Percentiles rank a stretch among this genome's conserved stretches.
These are phyloP conservation scores for Calliphora vicina DNA, from an alignment of 1,140 invertebrate species.

Conservation along the genomic window DNA sequence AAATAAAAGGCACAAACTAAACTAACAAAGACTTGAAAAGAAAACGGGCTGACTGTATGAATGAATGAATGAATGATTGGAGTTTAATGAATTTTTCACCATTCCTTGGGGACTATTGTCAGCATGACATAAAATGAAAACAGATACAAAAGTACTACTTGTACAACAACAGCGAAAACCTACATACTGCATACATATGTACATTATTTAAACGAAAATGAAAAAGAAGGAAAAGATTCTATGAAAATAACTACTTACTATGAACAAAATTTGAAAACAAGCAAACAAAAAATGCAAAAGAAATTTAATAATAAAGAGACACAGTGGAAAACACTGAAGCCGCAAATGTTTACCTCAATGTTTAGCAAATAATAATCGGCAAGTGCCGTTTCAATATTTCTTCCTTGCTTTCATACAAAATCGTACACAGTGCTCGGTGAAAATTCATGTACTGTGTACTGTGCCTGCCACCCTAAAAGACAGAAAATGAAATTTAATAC, in stretches of 20 bases:
- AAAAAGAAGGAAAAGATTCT: neutral
- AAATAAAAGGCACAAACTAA: neutral
- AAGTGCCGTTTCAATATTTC: slow-evolving; percentile 13
- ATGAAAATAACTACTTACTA: neutral
- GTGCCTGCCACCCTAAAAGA: no score
- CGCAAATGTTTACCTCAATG: slow-evolving; percentile 35
- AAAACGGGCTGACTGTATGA: neutral
- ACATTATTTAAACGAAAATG: no score
- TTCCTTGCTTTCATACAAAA: neutral
- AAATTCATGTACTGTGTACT: neutral
- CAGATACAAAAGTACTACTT: neutral
- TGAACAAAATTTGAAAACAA: neutral
- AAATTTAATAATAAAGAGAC: neutral
- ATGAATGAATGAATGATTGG: slow-evolving; percentile 26
- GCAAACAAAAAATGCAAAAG: neutral
- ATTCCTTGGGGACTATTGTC: slow-evolving; percentile 31
- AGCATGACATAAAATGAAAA: slow-evolving; percentile 27
- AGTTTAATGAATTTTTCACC: slow-evolving; percentile 31
- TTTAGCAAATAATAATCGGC: slow-evolving; percentile 31
- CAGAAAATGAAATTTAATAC: slow-evolving; percentile 24
- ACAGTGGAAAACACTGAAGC: slow-evolving; percentile 22
- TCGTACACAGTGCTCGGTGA: neutral
- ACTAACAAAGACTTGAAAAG: neutral
- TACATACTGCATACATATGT: no score
- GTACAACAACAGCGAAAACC: neutral